A percentile compares a stretch with the other conserved stretches of the same genome.
Evolutionary conservation across 1,140 invertebrate species (phyloP).

Genomic region (Bombus fervidus): DNA sequence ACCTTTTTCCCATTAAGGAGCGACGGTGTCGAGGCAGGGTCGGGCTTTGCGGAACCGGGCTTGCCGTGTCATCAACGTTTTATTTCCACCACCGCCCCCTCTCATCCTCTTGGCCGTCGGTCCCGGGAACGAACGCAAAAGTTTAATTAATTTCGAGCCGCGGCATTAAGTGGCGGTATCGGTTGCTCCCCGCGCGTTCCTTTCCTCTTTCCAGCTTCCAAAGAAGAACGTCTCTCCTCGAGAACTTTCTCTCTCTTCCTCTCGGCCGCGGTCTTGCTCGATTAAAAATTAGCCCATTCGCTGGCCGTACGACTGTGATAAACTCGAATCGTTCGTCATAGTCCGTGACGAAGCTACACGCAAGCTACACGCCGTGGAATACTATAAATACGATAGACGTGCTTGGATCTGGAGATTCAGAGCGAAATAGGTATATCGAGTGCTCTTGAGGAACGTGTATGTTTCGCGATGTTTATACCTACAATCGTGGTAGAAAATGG

Average conservation of each 20-base stretch:
- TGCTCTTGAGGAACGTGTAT: not conserved
- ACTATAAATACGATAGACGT: constrained; percentile 16
- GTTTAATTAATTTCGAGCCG: constrained; percentile 74
- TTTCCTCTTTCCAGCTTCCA: not conserved
- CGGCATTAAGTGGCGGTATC: constrained; percentile 72
- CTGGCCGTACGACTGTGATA: constrained; percentile 19
- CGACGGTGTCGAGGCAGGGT: constrained; percentile 60
- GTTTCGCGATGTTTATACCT: not conserved
- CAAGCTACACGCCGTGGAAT: not conserved
- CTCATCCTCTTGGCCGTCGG: constrained; percentile 8
- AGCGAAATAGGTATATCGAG: not conserved
- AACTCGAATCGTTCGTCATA: constrained; percentile 36
- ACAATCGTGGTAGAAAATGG: too few species aligned
- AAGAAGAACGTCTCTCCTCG: constrained; percentile 20
- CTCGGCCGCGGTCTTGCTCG: constrained; percentile 16
- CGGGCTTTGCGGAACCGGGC: constrained; percentile 64
- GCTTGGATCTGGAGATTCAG: not conserved
- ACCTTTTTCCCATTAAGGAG: constrained; percentile 75
- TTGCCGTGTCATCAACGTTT: constrained; percentile 76
- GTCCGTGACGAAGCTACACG: not conserved
- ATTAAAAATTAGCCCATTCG: constrained; percentile 57
- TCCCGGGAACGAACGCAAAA: constrained; percentile 65
- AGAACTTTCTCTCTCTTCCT: not conserved
- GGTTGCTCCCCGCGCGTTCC: constrained; percentile 35
- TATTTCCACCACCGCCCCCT: constrained; percentile 61